These are phyloP conservation scores for Peromyscus californicus DNA, from an alignment of 2,113 vertebrate species.

Conservation along the genomic window DNA sequence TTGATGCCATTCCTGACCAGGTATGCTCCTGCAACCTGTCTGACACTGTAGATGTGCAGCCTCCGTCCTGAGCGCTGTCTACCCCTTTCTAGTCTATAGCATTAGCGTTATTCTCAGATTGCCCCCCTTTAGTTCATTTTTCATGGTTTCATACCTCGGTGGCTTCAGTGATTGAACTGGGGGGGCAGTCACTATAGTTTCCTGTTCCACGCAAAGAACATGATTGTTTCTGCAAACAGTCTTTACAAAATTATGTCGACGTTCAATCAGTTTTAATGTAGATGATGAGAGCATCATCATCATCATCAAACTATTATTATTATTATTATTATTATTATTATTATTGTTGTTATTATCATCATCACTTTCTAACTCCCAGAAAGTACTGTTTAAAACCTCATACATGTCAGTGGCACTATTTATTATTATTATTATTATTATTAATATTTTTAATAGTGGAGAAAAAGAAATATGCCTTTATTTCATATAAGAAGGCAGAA, in stretches of 20 bases:
- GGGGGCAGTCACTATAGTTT: background rate
- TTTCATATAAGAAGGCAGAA: background rate
- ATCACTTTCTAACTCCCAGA: background rate
- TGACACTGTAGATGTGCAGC: background rate
- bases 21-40: background rate
- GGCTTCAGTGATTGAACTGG: background rate
- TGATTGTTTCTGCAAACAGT: background rate
- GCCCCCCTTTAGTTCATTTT: background rate
- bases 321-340: background rate
- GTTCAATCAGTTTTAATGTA: background rate
- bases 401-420: background rate
- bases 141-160: background rate
- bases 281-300: background rate
- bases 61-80: background rate
- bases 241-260: background rate
- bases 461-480: background rate
- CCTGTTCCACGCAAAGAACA: background rate
- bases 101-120: background rate
- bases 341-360: background rate
- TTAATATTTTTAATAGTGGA: background rate
- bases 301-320: background rate
- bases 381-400: background rate
- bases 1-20: background rate
- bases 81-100: no score
- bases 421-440: background rate